These are phyloP conservation scores for Sphenopsis melanotis DNA, from an alignment of 2,797 vertebrate species.

Conservation along the genomic window DNA sequence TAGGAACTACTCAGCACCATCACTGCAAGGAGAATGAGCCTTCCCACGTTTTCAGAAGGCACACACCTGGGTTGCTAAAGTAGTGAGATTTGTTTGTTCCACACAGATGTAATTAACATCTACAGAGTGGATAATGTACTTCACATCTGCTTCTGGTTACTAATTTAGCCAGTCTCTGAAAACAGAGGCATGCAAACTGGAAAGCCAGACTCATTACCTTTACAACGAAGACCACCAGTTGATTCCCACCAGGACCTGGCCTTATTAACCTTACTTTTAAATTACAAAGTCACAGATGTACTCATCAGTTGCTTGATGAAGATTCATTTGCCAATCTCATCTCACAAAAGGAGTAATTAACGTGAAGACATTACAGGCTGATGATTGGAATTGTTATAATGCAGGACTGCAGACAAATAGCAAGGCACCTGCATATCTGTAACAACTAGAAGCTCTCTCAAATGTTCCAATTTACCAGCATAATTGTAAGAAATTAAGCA, in stretches of 20 bases:
- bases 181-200: not conserved
- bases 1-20: not conserved
- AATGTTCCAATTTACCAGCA: conserved; percentile 13
- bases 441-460: not conserved
- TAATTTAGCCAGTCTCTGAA: conserved; percentile 2
- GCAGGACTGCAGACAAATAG: not conserved
- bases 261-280: conserved; percentile 65
- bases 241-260: conserved; percentile 42
- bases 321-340: conserved; percentile 55
- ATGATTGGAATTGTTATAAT: conserved; percentile 1
- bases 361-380: not conserved
- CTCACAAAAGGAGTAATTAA: conserved; percentile 58
- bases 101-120: not conserved
- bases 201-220: conserved; percentile 43
- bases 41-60: not conserved
- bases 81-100: not conserved
- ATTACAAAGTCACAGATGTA: conserved; percentile 66
- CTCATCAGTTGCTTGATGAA: conserved; percentile 63
- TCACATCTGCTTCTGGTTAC: not conserved
- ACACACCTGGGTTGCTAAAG: not conserved
- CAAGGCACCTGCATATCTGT: not conserved
- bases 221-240: conserved; percentile 30
- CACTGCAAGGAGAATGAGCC: not conserved
- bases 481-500: conserved; percentile 16
- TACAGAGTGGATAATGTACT: not conserved